phyloP scores from a whole-genome alignment of 2,888 invertebrate species.

The Scaptomyza reducta region DNA sequence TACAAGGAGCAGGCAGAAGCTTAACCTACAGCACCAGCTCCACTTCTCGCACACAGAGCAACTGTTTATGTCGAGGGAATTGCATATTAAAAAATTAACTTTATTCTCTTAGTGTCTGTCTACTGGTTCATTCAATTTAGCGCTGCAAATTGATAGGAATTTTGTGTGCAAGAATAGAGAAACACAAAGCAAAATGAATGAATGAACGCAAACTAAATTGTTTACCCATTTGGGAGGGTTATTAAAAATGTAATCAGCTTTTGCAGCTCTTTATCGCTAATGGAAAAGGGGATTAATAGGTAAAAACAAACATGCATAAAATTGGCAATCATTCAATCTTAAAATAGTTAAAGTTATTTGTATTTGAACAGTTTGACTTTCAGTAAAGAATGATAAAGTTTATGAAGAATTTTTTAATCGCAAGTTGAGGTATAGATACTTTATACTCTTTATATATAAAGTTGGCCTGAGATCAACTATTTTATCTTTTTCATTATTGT shows the following conservation, averaged over 20 bases:
- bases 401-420: no score
- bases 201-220: slow-evolving; percentile 39
- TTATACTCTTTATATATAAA: no score
- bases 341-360: no score
- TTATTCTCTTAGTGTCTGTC: slow-evolving; percentile 40
- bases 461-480: no score
- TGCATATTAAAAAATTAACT: slow-evolving; percentile 79
- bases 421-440: no score
- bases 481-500: no score
- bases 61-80: slow-evolving; percentile 56
- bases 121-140: slow-evolving; percentile 45
- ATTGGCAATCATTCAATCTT: neutral
- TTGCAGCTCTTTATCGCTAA: slow-evolving; percentile 27
- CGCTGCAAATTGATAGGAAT: slow-evolving; percentile 68
- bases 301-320: slow-evolving; percentile 20
- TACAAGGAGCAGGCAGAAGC: neutral
- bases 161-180: slow-evolving; percentile 27
- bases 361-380: no score
- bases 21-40: slow-evolving; percentile 3
- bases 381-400: no score
- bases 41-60: slow-evolving; percentile 12
- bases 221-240: slow-evolving; percentile 47
- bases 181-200: neutral
- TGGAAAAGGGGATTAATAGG: slow-evolving; percentile 34
- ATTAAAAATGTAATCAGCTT: slow-evolving; percentile 52